phyloP scores from a whole-genome alignment of 2,113 vertebrate species.

The Rhinolophus ferrumequinum region DNA sequence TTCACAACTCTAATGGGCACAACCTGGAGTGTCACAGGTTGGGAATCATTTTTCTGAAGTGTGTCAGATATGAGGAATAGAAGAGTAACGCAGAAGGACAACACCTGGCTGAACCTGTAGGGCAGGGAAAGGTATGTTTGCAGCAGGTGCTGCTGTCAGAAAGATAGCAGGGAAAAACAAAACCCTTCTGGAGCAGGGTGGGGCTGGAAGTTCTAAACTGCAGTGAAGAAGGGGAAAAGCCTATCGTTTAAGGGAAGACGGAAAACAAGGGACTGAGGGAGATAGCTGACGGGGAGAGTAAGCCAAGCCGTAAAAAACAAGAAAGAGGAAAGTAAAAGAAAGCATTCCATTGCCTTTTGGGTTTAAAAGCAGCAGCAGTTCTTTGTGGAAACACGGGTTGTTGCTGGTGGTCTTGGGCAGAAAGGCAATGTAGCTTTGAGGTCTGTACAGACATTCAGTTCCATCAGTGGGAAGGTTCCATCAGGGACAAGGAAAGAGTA shows the following conservation, averaged over 20 bases:
- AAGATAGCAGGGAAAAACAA: not conserved
- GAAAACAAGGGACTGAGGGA: not conserved
- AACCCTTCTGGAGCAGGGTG: not conserved
- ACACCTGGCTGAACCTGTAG: slow-evolving; percentile 50
- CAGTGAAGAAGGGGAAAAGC: not conserved
- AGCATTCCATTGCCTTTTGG: not conserved
- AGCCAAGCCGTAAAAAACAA: not conserved
- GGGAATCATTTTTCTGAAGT: slow-evolving; percentile 41
- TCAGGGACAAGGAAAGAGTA: not conserved
- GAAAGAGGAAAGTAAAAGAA: not conserved
- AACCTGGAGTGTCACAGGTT: slow-evolving; percentile 36
- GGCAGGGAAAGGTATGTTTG: not conserved
- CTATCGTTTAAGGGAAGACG: not conserved
- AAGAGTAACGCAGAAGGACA: not conserved
- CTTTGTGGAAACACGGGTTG: not conserved
- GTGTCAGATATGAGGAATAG: slow-evolving; percentile 50
- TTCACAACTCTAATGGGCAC: slow-evolving; percentile 41
- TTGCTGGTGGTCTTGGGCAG: not conserved
- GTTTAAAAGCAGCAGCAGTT: not conserved
- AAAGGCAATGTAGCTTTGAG: not conserved
- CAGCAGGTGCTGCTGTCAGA: not conserved
- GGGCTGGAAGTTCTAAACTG: not conserved
- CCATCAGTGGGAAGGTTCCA: not conserved
- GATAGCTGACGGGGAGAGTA: not conserved
- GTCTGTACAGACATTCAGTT: not conserved